These are phyloP conservation scores for Rhinogobio ventralis DNA, from an alignment of 2,797 vertebrate species.

Conservation along the genomic window DNA sequence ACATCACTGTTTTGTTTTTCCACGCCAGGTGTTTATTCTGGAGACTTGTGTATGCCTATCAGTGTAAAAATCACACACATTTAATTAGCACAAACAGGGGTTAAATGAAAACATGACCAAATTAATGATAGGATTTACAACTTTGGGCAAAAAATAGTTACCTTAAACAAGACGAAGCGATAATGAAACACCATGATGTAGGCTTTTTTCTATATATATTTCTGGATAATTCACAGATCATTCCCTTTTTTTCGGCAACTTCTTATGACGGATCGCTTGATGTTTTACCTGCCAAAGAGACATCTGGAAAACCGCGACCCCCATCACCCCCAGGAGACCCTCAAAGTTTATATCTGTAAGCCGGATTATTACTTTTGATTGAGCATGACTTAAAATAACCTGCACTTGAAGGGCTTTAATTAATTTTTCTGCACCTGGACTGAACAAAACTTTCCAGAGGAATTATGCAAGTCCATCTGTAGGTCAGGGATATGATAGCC, in stretches of 20 bases:
- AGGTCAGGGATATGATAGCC: slow-evolving; percentile 26
- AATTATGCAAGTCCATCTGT: slow-evolving; percentile 71
- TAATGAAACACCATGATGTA: not conserved
- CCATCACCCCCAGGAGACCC: slow-evolving; percentile 15
- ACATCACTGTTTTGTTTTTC: slow-evolving; percentile 16
- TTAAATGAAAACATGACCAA: slow-evolving; percentile 11
- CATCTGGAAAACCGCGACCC: not conserved
- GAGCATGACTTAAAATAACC: slow-evolving; percentile 68
- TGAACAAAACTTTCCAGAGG: slow-evolving; percentile 74
- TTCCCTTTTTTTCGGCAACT: not conserved
- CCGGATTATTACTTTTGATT: slow-evolving; percentile 60
- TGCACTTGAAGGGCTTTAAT: slow-evolving; percentile 59
- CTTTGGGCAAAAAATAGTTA: not conserved
- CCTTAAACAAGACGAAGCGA: not conserved
- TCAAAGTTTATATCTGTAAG: slow-evolving; percentile 57
- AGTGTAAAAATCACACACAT: not conserved
- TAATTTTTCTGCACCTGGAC: slow-evolving; percentile 69
- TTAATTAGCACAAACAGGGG: not conserved
- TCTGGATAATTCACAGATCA: not conserved
- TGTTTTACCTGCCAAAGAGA: not conserved
- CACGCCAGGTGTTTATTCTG: not conserved
- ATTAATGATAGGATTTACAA: not conserved
- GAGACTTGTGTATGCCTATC: not conserved
- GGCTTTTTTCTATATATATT: not conserved
- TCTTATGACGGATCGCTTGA: not conserved